Base-by-base conservation (phyloP, 2,797 vertebrate species). In the Etheostoma nigrum region DNA sequence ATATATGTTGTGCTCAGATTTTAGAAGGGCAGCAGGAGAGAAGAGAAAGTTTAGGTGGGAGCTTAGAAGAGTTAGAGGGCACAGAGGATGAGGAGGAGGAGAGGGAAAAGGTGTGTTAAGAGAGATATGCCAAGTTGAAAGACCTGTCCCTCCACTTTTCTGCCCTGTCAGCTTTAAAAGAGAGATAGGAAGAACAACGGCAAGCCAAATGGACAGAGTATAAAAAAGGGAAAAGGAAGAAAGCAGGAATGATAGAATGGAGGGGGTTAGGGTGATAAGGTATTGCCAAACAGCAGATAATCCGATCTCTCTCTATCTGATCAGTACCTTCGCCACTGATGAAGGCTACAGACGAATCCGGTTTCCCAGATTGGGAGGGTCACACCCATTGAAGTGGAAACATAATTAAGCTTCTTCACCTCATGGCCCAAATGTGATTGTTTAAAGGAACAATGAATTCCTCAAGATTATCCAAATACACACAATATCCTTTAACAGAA, bases 71-170 rank as follows among this genome's bases (percentile, higher is more conserved):
- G 73, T 74, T 78, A 71, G 79, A 89, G 85, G 84, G 73, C 79
- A 87, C 69, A 74, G 64, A 81, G 75, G 72, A 74, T 33, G 64
- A 81, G 67, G 62, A 71, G 60, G 79, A 78, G 75, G 72, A 74
- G 36, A 54, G 64, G 79, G 76, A 78, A 81, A 84, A 87, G 83
- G 86, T 89, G 85, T 92, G 78, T 77, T 51, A 71, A 72, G 66
- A 76, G 83, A 93, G 90, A 93, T 91, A 92, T 78, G 88, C 79
- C 74, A 82, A 87, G 85, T 90, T 82, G 81, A 92, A 92, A 86
- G 84, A 87, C 57, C 62, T 33, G 72, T 85, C 84, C 72, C 66
- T 79, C 61, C 60, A 89, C 75, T 84, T 91, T 92, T 91, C 81
- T 90, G 87, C 88, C 59, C 81, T 0, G 78, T 92, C 88, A 93